phyloP scores from a whole-genome alignment of 2,113 vertebrate species.

The Anarrhichthys ocellatus region DNA sequence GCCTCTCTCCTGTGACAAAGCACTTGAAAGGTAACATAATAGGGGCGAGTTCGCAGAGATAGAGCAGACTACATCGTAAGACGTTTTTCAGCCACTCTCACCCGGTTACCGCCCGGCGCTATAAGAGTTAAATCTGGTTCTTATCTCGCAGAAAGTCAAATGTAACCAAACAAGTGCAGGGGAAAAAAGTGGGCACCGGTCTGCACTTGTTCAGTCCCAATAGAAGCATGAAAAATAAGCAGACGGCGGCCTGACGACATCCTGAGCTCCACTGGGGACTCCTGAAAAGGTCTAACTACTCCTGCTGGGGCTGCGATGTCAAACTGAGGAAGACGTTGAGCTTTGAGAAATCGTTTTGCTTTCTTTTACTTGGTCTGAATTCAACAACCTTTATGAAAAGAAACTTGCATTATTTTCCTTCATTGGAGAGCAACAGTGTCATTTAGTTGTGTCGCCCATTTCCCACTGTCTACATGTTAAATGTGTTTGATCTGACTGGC shows the following conservation, averaged over 20 bases:
- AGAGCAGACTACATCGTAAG: constrained; percentile 84
- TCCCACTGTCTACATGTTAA: neutral
- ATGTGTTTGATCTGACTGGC: neutral
- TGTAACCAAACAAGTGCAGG: constrained; percentile 83
- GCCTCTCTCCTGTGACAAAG: constrained; percentile 80
- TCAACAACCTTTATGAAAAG: neutral
- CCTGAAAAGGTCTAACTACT: constrained; percentile 57
- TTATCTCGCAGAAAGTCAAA: constrained; percentile 84
- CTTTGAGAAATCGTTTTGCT: constrained; percentile 22
- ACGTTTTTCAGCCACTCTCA: constrained; percentile 84
- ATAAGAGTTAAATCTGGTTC: constrained; percentile 85
- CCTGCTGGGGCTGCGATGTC: constrained; percentile 52
- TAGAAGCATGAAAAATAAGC: constrained; percentile 89
- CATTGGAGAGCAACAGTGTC: neutral
- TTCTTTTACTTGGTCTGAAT: constrained; percentile 28
- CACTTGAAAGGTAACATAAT: constrained; percentile 87
- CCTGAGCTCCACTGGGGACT: constrained; percentile 67
- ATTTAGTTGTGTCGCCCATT: neutral
- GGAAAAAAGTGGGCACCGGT: constrained; percentile 70
- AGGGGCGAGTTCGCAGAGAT: constrained; percentile 78
- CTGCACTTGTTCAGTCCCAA: constrained; percentile 84
- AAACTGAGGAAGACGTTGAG: constrained; percentile 47
- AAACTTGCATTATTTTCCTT: constrained; percentile 2
- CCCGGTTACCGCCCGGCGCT: constrained; percentile 74
- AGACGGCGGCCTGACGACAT: constrained; percentile 80